phyloP scores from a whole-genome alignment of 2,888 invertebrate species.

The Ferdinandea cuprea region DNA sequence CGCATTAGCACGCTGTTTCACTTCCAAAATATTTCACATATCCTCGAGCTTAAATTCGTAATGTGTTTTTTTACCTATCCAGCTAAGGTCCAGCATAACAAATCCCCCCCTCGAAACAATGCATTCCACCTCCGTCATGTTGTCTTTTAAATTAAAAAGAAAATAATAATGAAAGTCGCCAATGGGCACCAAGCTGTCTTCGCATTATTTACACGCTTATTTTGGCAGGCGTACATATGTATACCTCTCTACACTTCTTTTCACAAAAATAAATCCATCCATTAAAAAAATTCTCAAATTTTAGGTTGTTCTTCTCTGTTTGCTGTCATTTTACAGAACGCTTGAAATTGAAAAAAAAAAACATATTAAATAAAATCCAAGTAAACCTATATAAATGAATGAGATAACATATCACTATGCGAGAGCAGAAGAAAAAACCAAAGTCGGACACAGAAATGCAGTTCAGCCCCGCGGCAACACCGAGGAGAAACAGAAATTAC shows the following conservation, averaged over 20 bases:
- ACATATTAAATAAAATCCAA: constrained; percentile 17
- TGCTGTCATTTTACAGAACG: constrained; percentile 35
- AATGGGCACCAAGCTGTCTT: constrained; percentile 53
- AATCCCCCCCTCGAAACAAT: no score
- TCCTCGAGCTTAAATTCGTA: constrained; percentile 29
- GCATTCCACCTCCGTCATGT: constrained; percentile 25
- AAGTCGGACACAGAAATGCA: constrained; percentile 68
- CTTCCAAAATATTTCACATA: constrained; percentile 33
- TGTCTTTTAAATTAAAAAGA: constrained; percentile 68
- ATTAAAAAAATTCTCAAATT: constrained; percentile 10
- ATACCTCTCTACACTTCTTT: not conserved
- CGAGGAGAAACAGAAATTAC: constrained; percentile 64
- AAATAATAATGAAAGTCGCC: constrained; percentile 66
- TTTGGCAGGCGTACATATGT: constrained; percentile 30
- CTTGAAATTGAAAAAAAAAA: constrained; percentile 59
- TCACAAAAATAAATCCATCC: constrained; percentile 19
- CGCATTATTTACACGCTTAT: constrained; percentile 66
- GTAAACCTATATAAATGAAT: constrained; percentile 1
- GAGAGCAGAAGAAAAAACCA: constrained; percentile 3
- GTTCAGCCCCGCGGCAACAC: constrained; percentile 54
- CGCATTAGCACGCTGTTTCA: constrained; percentile 44
- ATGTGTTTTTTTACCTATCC: constrained; percentile 15
- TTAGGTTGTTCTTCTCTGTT: constrained; percentile 19
- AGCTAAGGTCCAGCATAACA: not conserved
- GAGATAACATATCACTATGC: constrained; percentile 29